Base-by-base conservation (phyloP, 1,140 invertebrate genomes). In the Lasaia peninsularis region DNA sequence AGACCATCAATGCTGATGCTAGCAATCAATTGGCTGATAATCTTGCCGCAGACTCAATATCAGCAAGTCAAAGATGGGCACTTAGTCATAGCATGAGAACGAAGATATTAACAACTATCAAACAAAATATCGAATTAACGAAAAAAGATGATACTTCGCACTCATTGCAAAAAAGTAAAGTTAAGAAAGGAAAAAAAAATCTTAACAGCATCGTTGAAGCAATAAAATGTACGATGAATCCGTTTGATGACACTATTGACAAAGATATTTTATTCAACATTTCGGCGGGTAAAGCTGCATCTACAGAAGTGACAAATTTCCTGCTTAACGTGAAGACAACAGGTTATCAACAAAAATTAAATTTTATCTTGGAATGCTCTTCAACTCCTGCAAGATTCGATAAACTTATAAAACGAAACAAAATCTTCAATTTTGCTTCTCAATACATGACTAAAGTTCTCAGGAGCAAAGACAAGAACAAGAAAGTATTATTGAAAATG, bases 401-500 rank as follows among this genome's bases (percentile, higher is more conserved):
- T 16, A 74, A 74, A 67, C 57, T 56, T 9, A 76, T 73, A 24
- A 64, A 62, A 63, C 69, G 63, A 20, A 77, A 71, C 48, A 75
- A 74, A 70, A 75, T 73, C 54, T 24, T 37, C 8, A 75, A 73
- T 65, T 78, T 76, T 62, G 67, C 72, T 58, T 60, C 58, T 37
- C 20, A 60, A 32, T 55, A 40, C 11, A 11, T 37, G 0, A 55
- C 52, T 73, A 64, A 62, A 56, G 65, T 58, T 58, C 24, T 60
- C 18, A 64, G 10, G 35, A 69, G 2, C 37, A 67, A 59, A 60
- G 51, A 57, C 11, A 40, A 58, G 16, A 55, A 20, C 18, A 62
- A 75, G 21, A 63, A 63, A 55, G 52, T 61, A 32, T 58, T 70
- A 50, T 32, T 77, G 8, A 73, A 71, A 74, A 77, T 74, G 70